These are phyloP conservation scores for Ia io DNA, from an alignment of 2,113 vertebrate genomes.

Conservation along the genomic window DNA sequence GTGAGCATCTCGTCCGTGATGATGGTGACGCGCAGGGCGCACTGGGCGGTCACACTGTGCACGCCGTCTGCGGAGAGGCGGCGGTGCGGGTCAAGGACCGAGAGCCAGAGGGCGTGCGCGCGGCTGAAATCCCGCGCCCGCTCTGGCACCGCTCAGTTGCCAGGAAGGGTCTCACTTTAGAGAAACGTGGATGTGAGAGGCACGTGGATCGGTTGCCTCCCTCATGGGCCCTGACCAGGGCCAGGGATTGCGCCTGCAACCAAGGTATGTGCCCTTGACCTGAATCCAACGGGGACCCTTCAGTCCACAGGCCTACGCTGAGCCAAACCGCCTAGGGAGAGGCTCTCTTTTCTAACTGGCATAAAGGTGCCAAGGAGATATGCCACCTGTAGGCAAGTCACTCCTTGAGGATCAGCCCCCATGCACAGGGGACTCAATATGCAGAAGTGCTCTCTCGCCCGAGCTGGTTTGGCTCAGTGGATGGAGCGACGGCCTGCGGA, in stretches of 20 bases:
- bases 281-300: too few relatives aligned
- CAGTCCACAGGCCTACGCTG: too few relatives aligned
- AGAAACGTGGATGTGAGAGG: too few relatives aligned
- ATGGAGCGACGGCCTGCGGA: too few relatives aligned
- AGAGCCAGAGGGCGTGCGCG: background rate
- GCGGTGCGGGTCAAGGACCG: background rate
- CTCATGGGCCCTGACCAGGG: too few relatives aligned
- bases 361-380: background rate
- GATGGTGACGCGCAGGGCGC: conserved; percentile 93
- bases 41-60: conserved; percentile 93
- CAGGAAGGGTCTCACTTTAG: background rate
- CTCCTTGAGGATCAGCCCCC: background rate
- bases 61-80: conserved; percentile 85
- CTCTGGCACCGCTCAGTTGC: background rate
- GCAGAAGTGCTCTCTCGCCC: background rate
- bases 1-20: conserved; percentile 98
- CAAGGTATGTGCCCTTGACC: too few relatives aligned
- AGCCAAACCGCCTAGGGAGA: background rate
- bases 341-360: background rate
- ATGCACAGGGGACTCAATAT: background rate
- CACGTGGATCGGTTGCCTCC: too few relatives aligned
- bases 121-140: background rate
- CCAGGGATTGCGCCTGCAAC: too few relatives aligned
- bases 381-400: background rate
- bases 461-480: too few relatives aligned